Conservation (phyloP, 2,888 invertebrate species). For the Odontocerum albicorne region DNA sequence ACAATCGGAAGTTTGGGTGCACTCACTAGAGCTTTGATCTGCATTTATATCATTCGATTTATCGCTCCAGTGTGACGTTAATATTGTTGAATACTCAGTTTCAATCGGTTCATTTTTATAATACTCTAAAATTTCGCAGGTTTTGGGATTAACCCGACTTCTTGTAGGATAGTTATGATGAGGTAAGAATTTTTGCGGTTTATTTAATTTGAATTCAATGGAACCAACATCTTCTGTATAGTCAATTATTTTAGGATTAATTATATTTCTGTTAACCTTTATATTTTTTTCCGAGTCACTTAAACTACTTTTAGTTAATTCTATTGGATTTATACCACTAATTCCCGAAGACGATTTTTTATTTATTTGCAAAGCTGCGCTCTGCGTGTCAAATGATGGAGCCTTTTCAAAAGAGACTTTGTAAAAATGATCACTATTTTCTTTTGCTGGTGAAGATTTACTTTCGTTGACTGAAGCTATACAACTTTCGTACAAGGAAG, state of each 20-base stretch:
- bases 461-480: not conserved
- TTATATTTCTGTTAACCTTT: not conserved
- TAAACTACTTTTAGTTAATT: conserved; percentile 24
- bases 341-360: not conserved
- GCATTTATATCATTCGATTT: conserved; percentile 16
- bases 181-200: not conserved
- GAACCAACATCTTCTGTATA: no score
- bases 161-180: conserved; percentile 26
- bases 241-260: not conserved
- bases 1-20: conserved; percentile 11
- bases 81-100: conserved; percentile 20
- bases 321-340: conserved; percentile 24
- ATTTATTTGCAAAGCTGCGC: not conserved
- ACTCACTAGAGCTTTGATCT: conserved; percentile 25
- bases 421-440: no score
- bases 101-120: conserved; percentile 2
- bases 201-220: not conserved
- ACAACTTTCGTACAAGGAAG: conserved; percentile 22
- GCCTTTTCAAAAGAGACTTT: not conserved
- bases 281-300: not conserved
- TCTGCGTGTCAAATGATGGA: not conserved
- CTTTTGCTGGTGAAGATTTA: not conserved
- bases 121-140: conserved; percentile 4
- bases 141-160: not conserved
- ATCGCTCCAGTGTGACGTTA: conserved; percentile 22